Evolutionary conservation across 2,797 vertebrate species (phyloP).

Genomic region (Sternotherus odoratus): DNA sequence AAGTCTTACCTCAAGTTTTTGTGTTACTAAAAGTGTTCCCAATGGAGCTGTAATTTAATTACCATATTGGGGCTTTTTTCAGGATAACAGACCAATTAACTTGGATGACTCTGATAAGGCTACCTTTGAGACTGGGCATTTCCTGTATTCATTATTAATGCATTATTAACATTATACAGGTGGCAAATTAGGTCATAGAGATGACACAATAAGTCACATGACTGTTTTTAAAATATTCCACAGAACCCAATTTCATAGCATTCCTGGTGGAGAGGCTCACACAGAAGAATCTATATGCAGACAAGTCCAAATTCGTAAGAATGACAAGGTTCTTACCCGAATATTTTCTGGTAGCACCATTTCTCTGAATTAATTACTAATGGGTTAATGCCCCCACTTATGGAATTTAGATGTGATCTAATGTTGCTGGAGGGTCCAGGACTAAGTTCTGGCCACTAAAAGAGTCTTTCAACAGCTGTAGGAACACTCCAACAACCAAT

Average conservation of each 20-base stretch:
- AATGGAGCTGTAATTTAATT: neutral
- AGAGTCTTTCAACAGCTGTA: neutral
- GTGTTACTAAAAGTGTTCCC: neutral
- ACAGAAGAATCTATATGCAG: neutral
- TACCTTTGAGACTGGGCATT: neutral
- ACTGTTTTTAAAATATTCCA: neutral
- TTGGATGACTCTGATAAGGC: neutral
- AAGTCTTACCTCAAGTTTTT: neutral
- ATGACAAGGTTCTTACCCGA: neutral
- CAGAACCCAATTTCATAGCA: neutral
- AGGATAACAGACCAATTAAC: neutral
- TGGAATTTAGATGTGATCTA: neutral
- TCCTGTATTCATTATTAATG: neutral
- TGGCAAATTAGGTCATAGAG: neutral
- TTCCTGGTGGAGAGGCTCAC: neutral
- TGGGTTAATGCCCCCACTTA: neutral
- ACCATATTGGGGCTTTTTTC: neutral
- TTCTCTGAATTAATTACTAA: neutral
- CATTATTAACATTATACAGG: neutral
- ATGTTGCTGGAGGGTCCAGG: no score
- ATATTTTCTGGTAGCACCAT: neutral
- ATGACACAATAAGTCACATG: neutral
- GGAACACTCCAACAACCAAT: neutral
- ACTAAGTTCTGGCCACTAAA: neutral
- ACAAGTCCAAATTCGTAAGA: neutral